Evolutionary conservation across 2,888 invertebrate species (phyloP), one percentile per base, ranked within the genome.

Genomic region (Cephus pulcher): DNA sequence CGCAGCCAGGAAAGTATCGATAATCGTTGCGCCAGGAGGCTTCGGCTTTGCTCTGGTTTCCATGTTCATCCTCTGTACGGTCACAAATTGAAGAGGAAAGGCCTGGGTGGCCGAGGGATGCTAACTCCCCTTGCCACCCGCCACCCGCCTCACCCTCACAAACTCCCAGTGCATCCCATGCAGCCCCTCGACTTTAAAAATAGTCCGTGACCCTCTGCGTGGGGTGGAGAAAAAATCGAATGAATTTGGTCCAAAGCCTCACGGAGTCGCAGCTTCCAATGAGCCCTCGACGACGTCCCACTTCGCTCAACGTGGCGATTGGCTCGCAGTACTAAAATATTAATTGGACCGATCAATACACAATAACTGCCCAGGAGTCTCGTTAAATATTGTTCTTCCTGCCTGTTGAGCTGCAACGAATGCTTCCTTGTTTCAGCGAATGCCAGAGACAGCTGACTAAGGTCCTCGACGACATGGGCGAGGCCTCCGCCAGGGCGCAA

Each of bases 401-500:
- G 56, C 1, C 9, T 9, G 9, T 23, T 1, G 6, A 56, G 6
- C 56, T 23, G 23, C 23, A 56, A 56, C 23, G 23, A 56, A 23
- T 23, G 23, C 9, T 71, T 71, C 11, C 32, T 12, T 87, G 85
- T 92, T 92, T 70, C 89, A 95, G 95, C 91, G 94, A 95, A 90
- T 93, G 93, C 81, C 93, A 94, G 83, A 92, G 93, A 75, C 94
- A 94, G 88, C 92, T 95, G 83, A 92, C 94, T 1, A 94, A 94
- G 86, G 92, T 96, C 74, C 92, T 97, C 40, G 95, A 96, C 89
- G 92, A 92, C 12, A 93, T 97, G 88, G 97, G 97, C 0, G 93
- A 94, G 89, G 94, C 95, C 78, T 97, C 97, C 3, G 95, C 96
- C 0, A 90, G 91, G 32, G 96, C 96, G 4, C 97, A 97, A 91